Base-by-base conservation (phyloP, 2,797 vertebrate species). In the Ambastaia sidthimunki region DNA sequence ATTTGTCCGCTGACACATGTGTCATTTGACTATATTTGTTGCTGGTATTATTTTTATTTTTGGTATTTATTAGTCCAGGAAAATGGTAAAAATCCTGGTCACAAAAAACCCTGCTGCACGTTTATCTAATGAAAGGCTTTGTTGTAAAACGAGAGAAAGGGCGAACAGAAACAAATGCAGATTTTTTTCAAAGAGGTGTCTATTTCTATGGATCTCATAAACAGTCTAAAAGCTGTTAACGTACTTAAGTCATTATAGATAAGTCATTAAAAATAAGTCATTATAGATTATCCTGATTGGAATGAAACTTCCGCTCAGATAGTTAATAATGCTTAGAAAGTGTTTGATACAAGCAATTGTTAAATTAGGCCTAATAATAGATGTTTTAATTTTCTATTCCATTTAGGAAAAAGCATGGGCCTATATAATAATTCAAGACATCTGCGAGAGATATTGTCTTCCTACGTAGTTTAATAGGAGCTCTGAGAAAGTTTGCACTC, bases 401-500 rank as follows among this genome's bases (percentile, higher is more conserved):
- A 37, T 37, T 37, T 37, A 37, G 4, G 34, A 37, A 41, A 41
- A 41, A 9, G 1, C 7, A 41, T 16, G 28, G 28, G 4, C 18
- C 0, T 66, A 44, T 19, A 18, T 59, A 16, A 48, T 19, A 48
- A 5, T 23, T 28, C 12, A 31, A n/a, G 47, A 54, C 31, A 62
- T 73, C 15, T 13, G 34, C 2, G 41, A 52, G 52, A 62, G 21
- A 57, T 13, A 62, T 78, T 54, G 44, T 19, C 28, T 15, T 3
- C 52, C 18, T 5, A 28, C 41, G 57, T 55, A 62, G 71, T 18
- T 63, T 37, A 54, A 18, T 63, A 34, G 3, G 47, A 62, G 28
- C 57, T 54, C 57, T 65, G 44, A 47, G 19, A 80, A 71, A 66
- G 28, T 63, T 81, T 62, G 54, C 73, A 67, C 73, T 66, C 60